A percentile compares a stretch with the other conserved stretches of the same genome.
Conservation (phyloP, 2,888 invertebrate genomes). For the Oconnorella tubifera region DNA sequence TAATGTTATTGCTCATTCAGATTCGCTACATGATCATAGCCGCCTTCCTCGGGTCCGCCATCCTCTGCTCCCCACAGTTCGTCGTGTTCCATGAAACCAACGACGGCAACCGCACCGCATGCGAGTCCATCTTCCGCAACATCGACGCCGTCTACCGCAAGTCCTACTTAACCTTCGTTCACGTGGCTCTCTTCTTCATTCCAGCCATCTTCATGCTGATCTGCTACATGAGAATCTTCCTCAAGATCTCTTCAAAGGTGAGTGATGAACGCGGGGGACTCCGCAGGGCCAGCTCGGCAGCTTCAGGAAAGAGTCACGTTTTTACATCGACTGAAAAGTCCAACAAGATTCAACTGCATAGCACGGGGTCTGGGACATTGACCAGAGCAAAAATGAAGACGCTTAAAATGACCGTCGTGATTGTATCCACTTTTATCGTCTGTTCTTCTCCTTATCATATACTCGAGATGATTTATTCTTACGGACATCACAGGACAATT, state of each 20-base stretch:
- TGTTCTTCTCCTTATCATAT: constrained; percentile 52
- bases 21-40: neutral
- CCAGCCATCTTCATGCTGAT: constrained; percentile 47
- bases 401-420: constrained; percentile 54
- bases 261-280: constrained; percentile 39
- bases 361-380: constrained; percentile 46
- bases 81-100: constrained; percentile 41
- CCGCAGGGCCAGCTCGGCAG: constrained; percentile 5
- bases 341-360: constrained; percentile 45
- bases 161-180: constrained; percentile 44
- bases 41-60: constrained; percentile 13
- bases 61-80: constrained; percentile 45
- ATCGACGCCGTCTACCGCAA: constrained; percentile 43
- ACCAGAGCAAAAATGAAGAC: constrained; percentile 56
- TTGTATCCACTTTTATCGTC: constrained; percentile 50
- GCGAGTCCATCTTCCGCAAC: constrained; percentile 48
- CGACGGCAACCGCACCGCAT: constrained; percentile 38
- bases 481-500: constrained; percentile 42
- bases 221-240: constrained; percentile 51
- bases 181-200: constrained; percentile 46
- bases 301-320: neutral
- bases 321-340: constrained; percentile 15
- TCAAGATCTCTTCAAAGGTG: constrained; percentile 50
- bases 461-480: constrained; percentile 53
- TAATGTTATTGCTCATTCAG: too few relatives aligned